These are phyloP conservation scores for Notoglanidium macrostoma DNA, from an alignment of 2,797 vertebrate genomes.

Conservation along the genomic window DNA sequence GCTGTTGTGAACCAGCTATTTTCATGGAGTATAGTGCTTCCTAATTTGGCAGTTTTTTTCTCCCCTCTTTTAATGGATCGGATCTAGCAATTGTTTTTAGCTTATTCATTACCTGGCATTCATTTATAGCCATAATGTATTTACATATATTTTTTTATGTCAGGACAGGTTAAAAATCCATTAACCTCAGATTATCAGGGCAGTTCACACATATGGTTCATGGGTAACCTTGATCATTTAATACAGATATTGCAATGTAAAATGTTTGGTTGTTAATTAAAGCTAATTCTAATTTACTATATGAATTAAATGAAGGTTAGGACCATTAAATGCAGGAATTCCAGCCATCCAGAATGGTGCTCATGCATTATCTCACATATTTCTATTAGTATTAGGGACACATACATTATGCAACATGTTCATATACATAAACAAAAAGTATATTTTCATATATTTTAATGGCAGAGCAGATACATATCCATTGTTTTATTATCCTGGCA, in stretches of 20 bases:
- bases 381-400: not conserved
- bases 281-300: not conserved
- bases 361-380: not conserved
- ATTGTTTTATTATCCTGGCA: not conserved
- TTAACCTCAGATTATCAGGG: not conserved
- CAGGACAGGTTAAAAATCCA: not conserved
- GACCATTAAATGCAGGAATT: not conserved
- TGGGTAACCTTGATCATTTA: not conserved
- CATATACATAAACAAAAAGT: not conserved
- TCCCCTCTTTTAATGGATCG: not conserved
- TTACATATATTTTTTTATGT: not conserved
- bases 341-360: not conserved
- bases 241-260: not conserved
- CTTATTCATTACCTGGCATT: not conserved
- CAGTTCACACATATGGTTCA: not conserved
- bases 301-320: not conserved
- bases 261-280: not conserved
- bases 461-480: not conserved
- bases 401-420: not conserved
- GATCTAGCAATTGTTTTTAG: not conserved
- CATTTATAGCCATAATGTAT: not conserved
- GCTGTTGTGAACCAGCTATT: not conserved
- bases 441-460: not conserved
- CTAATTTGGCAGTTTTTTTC: not conserved
- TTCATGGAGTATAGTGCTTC: not conserved